Evolutionary conservation across 2,113 vertebrate genomes (phyloP).

Genomic region (Vicugna pacos): DNA sequence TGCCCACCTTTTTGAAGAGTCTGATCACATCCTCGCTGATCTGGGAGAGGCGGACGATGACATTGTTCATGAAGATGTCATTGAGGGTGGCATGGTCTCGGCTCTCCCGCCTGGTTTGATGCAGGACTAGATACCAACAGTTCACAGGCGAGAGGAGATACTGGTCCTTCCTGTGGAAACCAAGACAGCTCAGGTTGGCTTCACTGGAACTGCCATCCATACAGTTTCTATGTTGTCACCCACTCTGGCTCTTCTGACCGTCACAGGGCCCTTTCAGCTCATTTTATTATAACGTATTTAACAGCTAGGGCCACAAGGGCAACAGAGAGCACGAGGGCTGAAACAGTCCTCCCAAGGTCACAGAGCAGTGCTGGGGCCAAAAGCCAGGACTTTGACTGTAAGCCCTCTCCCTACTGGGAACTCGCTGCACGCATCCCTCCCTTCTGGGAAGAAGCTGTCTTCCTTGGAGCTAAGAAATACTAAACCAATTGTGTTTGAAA

Average conservation of each 20-base stretch:
- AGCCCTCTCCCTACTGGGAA: not conserved
- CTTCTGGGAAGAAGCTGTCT: not conserved
- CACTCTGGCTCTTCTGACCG: not conserved
- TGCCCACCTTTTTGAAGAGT: slow-evolving; percentile 98
- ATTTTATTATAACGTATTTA: not conserved
- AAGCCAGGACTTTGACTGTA: not conserved
- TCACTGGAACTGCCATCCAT: not conserved
- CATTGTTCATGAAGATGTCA: slow-evolving; percentile 99
- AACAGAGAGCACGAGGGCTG: not conserved
- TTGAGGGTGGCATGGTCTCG: slow-evolving; percentile 97
- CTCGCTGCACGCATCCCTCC: not conserved
- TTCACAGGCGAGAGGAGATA: slow-evolving; percentile 97
- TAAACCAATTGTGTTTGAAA: not conserved
- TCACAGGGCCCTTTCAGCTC: not conserved
- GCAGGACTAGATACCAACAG: slow-evolving; percentile 98
- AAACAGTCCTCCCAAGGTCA: not conserved
- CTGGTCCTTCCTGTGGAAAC: slow-evolving; percentile 94
- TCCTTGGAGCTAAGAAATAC: not conserved
- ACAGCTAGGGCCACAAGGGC: not conserved
- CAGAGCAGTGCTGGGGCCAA: not conserved
- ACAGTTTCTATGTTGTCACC: not conserved
- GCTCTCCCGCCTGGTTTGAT: slow-evolving; percentile 97
- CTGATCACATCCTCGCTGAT: slow-evolving; percentile 99
- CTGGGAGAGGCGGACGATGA: slow-evolving; percentile 97
- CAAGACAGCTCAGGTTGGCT: not conserved